These are phyloP conservation scores for Augiades crinisus DNA, from an alignment of 2,888 invertebrate species.

Conservation along the genomic window DNA sequence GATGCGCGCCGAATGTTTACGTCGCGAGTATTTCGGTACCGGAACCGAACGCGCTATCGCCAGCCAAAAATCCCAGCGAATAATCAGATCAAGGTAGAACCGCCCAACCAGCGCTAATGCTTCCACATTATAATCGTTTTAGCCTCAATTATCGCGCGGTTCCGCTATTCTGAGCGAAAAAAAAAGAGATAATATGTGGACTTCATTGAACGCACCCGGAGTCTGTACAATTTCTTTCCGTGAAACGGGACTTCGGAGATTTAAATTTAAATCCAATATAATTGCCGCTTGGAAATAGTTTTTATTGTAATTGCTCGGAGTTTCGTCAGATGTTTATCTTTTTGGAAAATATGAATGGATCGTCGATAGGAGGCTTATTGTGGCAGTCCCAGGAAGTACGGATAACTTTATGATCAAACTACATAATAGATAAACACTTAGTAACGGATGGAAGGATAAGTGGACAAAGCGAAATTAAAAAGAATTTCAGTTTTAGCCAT, in stretches of 20 bases:
- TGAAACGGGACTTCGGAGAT: background rate
- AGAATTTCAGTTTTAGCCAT: too few species aligned
- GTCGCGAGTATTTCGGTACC: slow-evolving; percentile 70
- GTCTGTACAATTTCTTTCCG: background rate
- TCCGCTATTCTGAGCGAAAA: slow-evolving; percentile 16
- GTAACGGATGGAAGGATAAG: too few species aligned
- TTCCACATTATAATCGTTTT: slow-evolving; percentile 36
- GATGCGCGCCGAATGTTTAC: slow-evolving; percentile 52
- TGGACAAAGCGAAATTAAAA: too few species aligned
- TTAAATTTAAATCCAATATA: background rate
- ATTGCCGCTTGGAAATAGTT: background rate
- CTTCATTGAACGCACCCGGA: slow-evolving; percentile 6
- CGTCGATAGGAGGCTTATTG: too few species aligned
- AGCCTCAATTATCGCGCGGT: slow-evolving; percentile 32
- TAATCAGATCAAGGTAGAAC: slow-evolving; percentile 69
- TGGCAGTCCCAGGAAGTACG: too few species aligned
- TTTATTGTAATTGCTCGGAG: background rate
- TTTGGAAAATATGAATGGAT: too few species aligned
- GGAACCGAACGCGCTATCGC: slow-evolving; percentile 62
- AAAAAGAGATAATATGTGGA: slow-evolving; percentile 8
- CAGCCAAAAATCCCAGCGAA: slow-evolving; percentile 64
- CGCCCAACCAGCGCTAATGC: slow-evolving; percentile 32
- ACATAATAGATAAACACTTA: too few species aligned
- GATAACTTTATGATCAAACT: too few species aligned
- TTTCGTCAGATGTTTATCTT: too few species aligned